Percentiles rank a stretch among this genome's conserved stretches.
These are phyloP conservation scores for Parasteatoda tepidariorum DNA, from an alignment of 1,140 invertebrate genomes.

Conservation along the genomic window DNA sequence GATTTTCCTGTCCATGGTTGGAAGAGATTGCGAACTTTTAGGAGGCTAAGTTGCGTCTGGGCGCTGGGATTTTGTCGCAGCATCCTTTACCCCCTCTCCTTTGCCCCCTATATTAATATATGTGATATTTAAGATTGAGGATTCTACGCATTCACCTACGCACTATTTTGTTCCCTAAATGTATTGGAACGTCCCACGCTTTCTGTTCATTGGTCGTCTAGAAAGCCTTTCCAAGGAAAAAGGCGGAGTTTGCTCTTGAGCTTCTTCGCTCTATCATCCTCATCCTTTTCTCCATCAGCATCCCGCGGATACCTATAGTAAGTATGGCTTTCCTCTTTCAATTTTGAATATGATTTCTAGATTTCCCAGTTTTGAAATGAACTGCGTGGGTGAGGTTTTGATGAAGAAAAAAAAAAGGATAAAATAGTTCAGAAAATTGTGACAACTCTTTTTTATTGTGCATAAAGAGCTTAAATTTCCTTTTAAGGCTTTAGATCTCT, in stretches of 20 bases:
- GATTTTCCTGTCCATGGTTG: conserved; percentile 50
- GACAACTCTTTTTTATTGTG: no score
- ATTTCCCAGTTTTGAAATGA: background rate
- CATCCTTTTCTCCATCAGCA: conserved; percentile 16
- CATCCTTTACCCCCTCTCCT: background rate
- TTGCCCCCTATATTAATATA: conserved; percentile 17
- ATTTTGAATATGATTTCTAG: background rate
- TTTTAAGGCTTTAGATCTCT: no score
- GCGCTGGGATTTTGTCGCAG: conserved; percentile 43
- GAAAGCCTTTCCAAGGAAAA: background rate
- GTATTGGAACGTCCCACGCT: conserved; percentile 21
- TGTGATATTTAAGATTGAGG: conserved; percentile 39
- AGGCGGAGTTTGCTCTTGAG: background rate
- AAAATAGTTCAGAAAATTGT: no score
- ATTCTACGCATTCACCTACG: conserved; percentile 24
- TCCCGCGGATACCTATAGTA: conserved; percentile 6
- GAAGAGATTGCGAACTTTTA: background rate
- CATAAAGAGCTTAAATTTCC: no score
- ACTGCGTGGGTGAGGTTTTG: background rate
- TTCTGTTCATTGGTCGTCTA: conserved; percentile 7
- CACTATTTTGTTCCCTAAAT: conserved; percentile 18
- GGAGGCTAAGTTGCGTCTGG: conserved; percentile 9
- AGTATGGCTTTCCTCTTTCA: conserved; percentile 2
- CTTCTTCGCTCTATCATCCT: conserved; percentile 44
- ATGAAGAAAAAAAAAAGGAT: background rate